Evolutionary conservation across 2,888 invertebrate species (phyloP).

Genomic region (Sturmia bella): DNA sequence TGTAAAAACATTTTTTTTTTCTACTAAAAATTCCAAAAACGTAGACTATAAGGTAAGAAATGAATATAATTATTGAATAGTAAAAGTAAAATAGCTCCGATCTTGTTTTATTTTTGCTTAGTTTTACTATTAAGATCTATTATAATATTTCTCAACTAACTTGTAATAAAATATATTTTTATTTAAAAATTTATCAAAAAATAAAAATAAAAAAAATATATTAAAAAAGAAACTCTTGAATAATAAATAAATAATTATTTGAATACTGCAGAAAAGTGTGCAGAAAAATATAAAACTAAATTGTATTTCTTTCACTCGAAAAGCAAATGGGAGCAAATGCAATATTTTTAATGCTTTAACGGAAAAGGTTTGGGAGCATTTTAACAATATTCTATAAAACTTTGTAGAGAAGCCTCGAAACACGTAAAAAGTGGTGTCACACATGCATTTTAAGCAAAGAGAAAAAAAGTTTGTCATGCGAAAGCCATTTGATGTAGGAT

Average conservation of each 20-base stretch:
- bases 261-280: slow-evolving; percentile 65
- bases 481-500: too few relatives aligned
- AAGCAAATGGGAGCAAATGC: too few relatives aligned
- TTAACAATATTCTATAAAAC: too few relatives aligned
- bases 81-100: slow-evolving; percentile 34
- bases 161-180: slow-evolving; percentile 55
- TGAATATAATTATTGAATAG: slow-evolving; percentile 7
- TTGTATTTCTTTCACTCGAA: background rate
- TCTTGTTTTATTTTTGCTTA: slow-evolving; percentile 53
- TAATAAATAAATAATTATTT: slow-evolving; percentile 66
- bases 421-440: too few relatives aligned
- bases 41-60: slow-evolving; percentile 13
- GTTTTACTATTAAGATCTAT: slow-evolving; percentile 46
- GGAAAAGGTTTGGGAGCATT: too few relatives aligned
- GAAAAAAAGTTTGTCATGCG: too few relatives aligned
- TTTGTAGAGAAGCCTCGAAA: too few relatives aligned
- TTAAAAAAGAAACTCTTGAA: slow-evolving; percentile 45
- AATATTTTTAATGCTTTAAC: too few relatives aligned
- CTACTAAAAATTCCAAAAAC: background rate
- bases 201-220: slow-evolving; percentile 26
- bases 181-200: slow-evolving; percentile 58
- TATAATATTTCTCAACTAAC: slow-evolving; percentile 55
- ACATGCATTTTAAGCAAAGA: too few relatives aligned
- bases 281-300: slow-evolving; percentile 47
- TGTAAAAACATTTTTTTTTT: slow-evolving; percentile 55